phyloP scores from a whole-genome alignment of 1,140 invertebrate genomes.

The Leptopilina boulardi region DNA sequence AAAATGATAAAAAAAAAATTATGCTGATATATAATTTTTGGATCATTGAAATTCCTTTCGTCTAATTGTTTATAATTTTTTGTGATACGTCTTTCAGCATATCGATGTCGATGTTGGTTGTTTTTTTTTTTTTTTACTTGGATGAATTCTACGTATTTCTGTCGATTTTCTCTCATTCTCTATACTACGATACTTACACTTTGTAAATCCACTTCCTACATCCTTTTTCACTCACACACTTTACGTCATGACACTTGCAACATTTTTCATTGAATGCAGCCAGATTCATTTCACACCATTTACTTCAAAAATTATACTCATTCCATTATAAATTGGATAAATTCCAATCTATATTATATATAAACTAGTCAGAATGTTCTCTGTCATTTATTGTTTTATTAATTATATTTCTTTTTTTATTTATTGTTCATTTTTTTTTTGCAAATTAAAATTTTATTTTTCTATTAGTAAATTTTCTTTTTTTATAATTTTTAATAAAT shows the following conservation, averaged over 20 bases:
- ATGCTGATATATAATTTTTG: neutral
- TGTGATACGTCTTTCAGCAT: constrained; percentile 44
- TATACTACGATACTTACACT: constrained; percentile 44
- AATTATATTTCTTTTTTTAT: neutral
- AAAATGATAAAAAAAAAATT: too few relatives aligned
- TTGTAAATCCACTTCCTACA: constrained; percentile 38
- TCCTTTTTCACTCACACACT: constrained; percentile 39
- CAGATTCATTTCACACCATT: constrained; percentile 5
- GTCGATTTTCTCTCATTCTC: constrained; percentile 44
- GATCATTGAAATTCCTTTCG: constrained; percentile 37
- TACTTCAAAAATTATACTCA: constrained; percentile 1
- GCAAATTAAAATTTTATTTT: too few relatives aligned
- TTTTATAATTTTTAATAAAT: too few relatives aligned
- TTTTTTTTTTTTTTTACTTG: constrained; percentile 42
- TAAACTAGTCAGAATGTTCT: neutral
- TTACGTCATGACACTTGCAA: constrained; percentile 1
- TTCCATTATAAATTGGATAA: constrained; percentile 18
- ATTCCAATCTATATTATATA: neutral
- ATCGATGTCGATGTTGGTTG: constrained; percentile 36
- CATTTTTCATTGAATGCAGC: neutral
- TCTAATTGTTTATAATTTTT: constrained; percentile 41
- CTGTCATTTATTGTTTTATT: neutral
- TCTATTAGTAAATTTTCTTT: too few relatives aligned
- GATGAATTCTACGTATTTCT: constrained; percentile 42
- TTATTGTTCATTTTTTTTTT: neutral